A percentile compares a stretch with the other conserved stretches of the same genome.
These are phyloP conservation scores for Drosophila differens DNA, from an alignment of 2,888 invertebrate species.

Conservation along the genomic window DNA sequence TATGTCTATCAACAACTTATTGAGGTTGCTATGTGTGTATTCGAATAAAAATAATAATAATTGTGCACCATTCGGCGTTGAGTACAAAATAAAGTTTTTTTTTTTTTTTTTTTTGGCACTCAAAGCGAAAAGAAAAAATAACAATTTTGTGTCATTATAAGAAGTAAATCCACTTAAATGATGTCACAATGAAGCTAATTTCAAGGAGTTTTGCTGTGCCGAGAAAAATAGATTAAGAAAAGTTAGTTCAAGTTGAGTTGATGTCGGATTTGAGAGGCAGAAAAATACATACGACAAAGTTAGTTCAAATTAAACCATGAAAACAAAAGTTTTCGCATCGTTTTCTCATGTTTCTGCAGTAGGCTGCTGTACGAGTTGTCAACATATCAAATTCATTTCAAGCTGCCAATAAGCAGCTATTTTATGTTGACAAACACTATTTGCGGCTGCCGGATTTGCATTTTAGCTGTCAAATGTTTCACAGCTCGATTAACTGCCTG, in stretches of 20 bases:
- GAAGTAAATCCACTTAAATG: constrained; percentile 45
- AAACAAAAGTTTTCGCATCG: neutral
- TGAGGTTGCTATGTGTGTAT: constrained; percentile 24
- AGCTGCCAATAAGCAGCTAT: neutral
- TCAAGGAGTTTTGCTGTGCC: neutral
- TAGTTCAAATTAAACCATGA: neutral
- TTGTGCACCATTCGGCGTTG: constrained; percentile 49
- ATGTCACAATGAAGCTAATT: constrained; percentile 57
- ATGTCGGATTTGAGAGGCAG: neutral
- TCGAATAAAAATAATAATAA: constrained; percentile 33
- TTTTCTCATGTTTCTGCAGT: neutral
- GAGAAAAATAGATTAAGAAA: neutral
- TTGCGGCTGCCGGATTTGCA: constrained; percentile 8
- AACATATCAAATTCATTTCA: neutral
- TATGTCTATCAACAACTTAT: constrained; percentile 65
- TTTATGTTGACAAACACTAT: constrained; percentile 3
- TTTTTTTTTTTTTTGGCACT: constrained; percentile 27
- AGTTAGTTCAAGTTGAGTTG: neutral
- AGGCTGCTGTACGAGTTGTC: neutral
- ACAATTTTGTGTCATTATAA: constrained; percentile 36
- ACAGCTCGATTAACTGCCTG: neutral
- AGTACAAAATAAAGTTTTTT: constrained; percentile 72
- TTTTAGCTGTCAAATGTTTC: constrained; percentile 4
- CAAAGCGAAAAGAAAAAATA: constrained; percentile 31
- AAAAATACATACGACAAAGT: neutral